Conservation (phyloP, 2,888 invertebrate genomes). For the Caenorhabditis drosophilae region DNA sequence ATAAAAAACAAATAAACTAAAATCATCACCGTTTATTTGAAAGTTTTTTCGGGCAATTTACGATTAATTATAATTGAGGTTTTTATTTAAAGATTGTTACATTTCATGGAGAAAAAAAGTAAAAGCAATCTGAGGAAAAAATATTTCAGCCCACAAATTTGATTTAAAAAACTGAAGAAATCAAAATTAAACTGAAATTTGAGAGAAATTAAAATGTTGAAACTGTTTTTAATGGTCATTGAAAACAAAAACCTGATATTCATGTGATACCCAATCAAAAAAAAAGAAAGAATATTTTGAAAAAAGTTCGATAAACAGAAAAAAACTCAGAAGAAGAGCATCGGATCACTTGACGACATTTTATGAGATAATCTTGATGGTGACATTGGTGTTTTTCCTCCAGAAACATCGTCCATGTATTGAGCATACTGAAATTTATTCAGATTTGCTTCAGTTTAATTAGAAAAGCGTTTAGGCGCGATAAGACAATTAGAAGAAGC, state of each 20-base stretch:
- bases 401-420: constrained; percentile 58
- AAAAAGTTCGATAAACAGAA: not conserved
- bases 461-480: constrained; percentile 15
- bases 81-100: too few relatives aligned
- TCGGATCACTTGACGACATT: constrained; percentile 57
- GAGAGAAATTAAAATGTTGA: not conserved
- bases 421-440: constrained; percentile 57
- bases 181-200: not conserved
- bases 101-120: too few relatives aligned
- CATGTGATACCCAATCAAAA: constrained; percentile 21
- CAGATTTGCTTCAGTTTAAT: constrained; percentile 21
- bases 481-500: constrained; percentile 6
- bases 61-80: too few relatives aligned
- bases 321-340: constrained; percentile 53
- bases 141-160: not conserved
- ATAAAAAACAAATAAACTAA: too few relatives aligned
- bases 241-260: constrained; percentile 36
- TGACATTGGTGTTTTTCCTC: constrained; percentile 50
- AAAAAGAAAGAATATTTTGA: not conserved
- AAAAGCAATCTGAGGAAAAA: not conserved
- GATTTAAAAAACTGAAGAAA: not conserved
- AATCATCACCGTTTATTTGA: constrained; percentile 21
- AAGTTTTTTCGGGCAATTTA: not conserved
- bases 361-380: constrained; percentile 55
- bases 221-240: not conserved